Evolutionary conservation across 1,140 invertebrate genomes (phyloP), one percentile per base, ranked within the genome.

Genomic region (Oryzaephilus surinamensis): DNA sequence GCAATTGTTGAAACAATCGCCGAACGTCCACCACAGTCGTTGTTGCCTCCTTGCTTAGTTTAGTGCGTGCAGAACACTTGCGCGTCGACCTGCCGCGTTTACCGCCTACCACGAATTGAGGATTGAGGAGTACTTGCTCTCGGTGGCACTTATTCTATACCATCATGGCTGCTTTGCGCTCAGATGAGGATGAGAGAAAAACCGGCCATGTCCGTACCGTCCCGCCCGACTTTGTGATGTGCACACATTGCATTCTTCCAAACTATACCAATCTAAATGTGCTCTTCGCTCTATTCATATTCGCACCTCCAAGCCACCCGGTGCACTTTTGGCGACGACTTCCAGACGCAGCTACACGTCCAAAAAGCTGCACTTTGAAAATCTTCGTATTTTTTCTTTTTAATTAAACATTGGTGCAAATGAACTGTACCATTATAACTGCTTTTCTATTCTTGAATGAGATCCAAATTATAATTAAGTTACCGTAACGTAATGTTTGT

Each of bases 71-170:
- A 52, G 51, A 55, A 54, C 51, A 54, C 53, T 55, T 57, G 54
- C 54, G 57, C 52, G 50, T 48, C 46, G 46, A 52, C 50, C 51
- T 55, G 54, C 53, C 45, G 54, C 48, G 48, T 53, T 52, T 50
- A 47, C 52, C 57, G 52, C 57, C 55, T 60, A 55, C 54, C 46
- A 57, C 48, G 53, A 51, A 52, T 48, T 50, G 50, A 51, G 48
- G 40, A 49, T n/a, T n/a, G n/a, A n/a, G n/a, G 47, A 31, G 43
- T 54, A 57, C 52, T 58, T 56, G 50, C 54, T 51, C 50, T 54
- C 43, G 45, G 48, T 55, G 45, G 38, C 55, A 54, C 55, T 55
- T 56, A 49, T 43, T 34, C 44, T 54, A n/a, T n/a, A 46, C 52
- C 56, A 57, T 57, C 54, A 58, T 58, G 56, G 56, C 54, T 54